Evolutionary conservation across 2,113 vertebrate genomes (phyloP), one percentile per base, ranked within the genome.

Genomic region (Numida meleagris): DNA sequence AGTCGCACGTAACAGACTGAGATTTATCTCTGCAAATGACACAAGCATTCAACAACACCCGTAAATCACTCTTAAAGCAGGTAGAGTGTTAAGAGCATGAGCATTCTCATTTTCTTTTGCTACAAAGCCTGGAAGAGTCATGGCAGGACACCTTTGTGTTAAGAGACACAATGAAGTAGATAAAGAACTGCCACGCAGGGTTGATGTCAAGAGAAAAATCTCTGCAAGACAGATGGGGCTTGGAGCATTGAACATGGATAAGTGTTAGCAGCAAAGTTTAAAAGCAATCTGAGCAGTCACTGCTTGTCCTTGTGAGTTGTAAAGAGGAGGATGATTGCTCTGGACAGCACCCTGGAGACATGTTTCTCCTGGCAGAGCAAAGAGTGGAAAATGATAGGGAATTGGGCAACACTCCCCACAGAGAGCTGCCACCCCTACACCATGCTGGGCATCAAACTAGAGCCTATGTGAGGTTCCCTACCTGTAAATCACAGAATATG

Each of bases 111-210:
- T 87, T 92, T 65, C 31, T 89, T 77, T 70, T 43, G 43, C 82
- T n/a, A 43, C 86, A 84, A 45, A 95, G 31, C 58, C 94, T 92
- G 83, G 70, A 94, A 33, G 71, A 94, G 77, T 20, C n/a, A 7
- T 24, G 74, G 89, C 80, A 81, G 65, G 48, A 62, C 68, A 73
- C 66, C 80, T 93, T 93, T 90, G 83, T 90, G 86, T 67, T 92
- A 57, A 81, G 83, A 95, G 88, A 55, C 80, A n/a, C 73, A 12
- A 58, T 11, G 55, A 78, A 57, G 66, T 50, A 61, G 90, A 94
- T 79, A 84, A 94, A 94, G 90, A 72, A 40, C 79, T 81, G 61
- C 61, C 72, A 78, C 0, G 1, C 31, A 6, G 83, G 55, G 65
- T 61, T 48, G 83, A 38, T 94, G 83, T 84, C 77, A 29, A 75